A percentile compares a stretch with the other conserved stretches of the same genome.
These are phyloP conservation scores for Caiman crocodilus DNA, from an alignment of 2,797 vertebrate species.

Conservation along the genomic window DNA sequence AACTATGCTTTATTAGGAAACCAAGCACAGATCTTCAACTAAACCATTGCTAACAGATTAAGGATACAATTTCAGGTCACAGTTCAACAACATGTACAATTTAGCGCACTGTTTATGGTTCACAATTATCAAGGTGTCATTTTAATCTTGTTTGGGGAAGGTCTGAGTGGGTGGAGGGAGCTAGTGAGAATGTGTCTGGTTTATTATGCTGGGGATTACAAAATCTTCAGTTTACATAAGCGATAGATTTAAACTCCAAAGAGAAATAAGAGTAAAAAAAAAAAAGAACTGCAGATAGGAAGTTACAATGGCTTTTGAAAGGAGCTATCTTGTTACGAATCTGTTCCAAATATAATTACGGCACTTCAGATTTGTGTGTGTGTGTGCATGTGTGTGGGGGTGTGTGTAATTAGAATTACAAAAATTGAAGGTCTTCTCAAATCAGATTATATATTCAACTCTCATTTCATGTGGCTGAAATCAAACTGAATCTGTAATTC, in stretches of 20 bases:
- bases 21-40: slow-evolving; percentile 52
- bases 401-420: neutral
- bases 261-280: slow-evolving; percentile 55
- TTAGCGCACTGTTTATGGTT: slow-evolving; percentile 19
- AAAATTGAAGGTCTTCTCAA: slow-evolving; percentile 25
- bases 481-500: slow-evolving; percentile 74
- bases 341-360: neutral
- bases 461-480: slow-evolving; percentile 57
- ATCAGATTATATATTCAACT: slow-evolving; percentile 52
- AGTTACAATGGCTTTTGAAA: slow-evolving; percentile 61
- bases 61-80: slow-evolving; percentile 54
- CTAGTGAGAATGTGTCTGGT: slow-evolving; percentile 29
- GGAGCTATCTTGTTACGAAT: slow-evolving; percentile 40
- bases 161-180: slow-evolving; percentile 37
- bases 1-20: slow-evolving; percentile 51
- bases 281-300: slow-evolving; percentile 39
- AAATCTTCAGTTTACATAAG: slow-evolving; percentile 46
- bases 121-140: slow-evolving; percentile 38
- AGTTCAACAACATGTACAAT: slow-evolving; percentile 60
- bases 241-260: slow-evolving; percentile 24
- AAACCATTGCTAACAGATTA: slow-evolving; percentile 54
- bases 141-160: slow-evolving; percentile 39
- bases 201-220: slow-evolving; percentile 64
- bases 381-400: neutral
- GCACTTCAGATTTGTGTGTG: slow-evolving; percentile 6